Base-by-base conservation (phyloP, 2,888 invertebrate genomes). In the Ariolimax columbianus region DNA sequence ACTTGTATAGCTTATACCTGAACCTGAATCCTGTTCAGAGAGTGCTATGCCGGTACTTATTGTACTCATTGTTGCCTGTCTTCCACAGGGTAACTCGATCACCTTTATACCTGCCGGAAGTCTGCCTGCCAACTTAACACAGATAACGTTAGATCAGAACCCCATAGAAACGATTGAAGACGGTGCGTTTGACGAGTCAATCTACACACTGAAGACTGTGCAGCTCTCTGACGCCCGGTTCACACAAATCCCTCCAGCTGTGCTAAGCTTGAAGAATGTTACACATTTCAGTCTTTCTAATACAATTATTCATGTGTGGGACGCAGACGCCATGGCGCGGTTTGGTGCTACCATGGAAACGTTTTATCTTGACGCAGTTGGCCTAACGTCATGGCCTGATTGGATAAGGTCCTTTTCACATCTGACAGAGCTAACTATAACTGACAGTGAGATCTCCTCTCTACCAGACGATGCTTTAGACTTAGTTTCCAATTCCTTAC, bases 381-480 rank as follows among this genome's bases (percentile, higher is more conserved):
- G 73, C 30, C 9, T 75, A 11, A 75, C 47, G 11, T 11, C 43
- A 43, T 75, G 73, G 73, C 73, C 73, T 4, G 9, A n/a, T 0
- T 75, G 73, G 73, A 75, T 75, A 2, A 23, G 19, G n/a, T 38
- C n/a, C 14, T 47, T 75, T 17, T 19, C 73, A 36, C 7, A n/a
- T 30, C 19, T 43, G 1, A 14, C 3, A 14, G 17, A 26, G 14
- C 14, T 75, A n/a, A 47, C 40, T 30, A 30, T 75, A 0, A 26
- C 38, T 38, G 38, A n/a, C 14, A 30, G 73, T 30, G n/a, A 43
- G n/a, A 47, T 75, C 47, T 75, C 73, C 14, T 11, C 43, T 2
- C n/a, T 75, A 3, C 73, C 73, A 9, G 73, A 75, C 47, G 47
- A 75, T 43, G 73, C 73, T 1, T 11, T 75, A 14, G 73, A 75